A percentile compares a stretch with the other conserved stretches of the same genome.
phyloP scores from a whole-genome alignment of 2,113 vertebrate genomes.

The Cricetomys ansorgei region DNA sequence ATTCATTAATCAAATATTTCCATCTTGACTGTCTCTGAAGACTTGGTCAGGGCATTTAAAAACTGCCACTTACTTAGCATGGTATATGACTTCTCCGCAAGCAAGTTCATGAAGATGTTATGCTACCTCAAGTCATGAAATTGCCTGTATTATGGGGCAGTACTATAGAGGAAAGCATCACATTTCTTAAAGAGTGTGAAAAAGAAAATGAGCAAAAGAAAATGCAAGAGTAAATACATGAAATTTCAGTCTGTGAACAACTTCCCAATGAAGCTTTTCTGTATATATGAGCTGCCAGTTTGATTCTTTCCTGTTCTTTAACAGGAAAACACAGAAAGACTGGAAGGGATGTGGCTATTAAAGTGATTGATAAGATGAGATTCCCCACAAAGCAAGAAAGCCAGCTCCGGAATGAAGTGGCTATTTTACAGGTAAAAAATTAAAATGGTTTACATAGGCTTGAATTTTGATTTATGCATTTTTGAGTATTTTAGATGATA shows the following conservation, averaged over 20 bases:
- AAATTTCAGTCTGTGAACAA: not conserved
- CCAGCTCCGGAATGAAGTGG: slow-evolving; percentile 98
- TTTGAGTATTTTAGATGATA: not conserved
- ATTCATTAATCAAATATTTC: slow-evolving; percentile 2
- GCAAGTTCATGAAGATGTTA: slow-evolving; percentile 32
- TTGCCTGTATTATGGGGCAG: not conserved
- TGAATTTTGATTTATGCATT: slow-evolving; percentile 5
- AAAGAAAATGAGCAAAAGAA: slow-evolving; percentile 4
- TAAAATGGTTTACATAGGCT: not conserved
- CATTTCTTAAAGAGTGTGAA: not conserved
- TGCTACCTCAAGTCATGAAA: slow-evolving; percentile 17
- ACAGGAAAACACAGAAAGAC: slow-evolving; percentile 98
- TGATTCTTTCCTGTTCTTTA: slow-evolving; percentile 36
- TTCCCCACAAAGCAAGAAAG: slow-evolving; percentile 99
- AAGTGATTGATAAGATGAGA: slow-evolving; percentile 99
- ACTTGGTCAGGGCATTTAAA: not conserved
- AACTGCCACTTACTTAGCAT: slow-evolving; percentile 32
- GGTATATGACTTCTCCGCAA: slow-evolving; percentile 35
- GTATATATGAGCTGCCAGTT: slow-evolving; percentile 30
- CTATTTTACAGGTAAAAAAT: slow-evolving; percentile 96
- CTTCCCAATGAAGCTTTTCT: slow-evolving; percentile 37
- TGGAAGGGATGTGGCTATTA: slow-evolving; percentile 98
- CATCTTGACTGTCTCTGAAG: slow-evolving; percentile 6
- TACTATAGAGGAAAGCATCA: not conserved
- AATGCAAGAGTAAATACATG: slow-evolving; percentile 4